Percentiles rank a stretch among this genome's conserved stretches.
phyloP scores from a whole-genome alignment of 2,888 invertebrate genomes.

The Halictus ligatus region DNA sequence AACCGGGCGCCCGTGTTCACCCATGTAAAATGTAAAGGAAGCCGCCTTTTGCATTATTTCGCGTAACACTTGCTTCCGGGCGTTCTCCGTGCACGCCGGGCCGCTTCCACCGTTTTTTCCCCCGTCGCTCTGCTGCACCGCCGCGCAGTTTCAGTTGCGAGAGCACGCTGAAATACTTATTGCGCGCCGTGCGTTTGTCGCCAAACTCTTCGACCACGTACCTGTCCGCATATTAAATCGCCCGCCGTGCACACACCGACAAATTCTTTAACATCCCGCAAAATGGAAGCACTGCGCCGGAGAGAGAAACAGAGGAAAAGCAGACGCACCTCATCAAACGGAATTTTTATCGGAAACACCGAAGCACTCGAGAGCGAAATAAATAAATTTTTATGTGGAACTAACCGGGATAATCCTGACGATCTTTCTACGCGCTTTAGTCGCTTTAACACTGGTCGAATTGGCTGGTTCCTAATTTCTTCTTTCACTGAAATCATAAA shows the following conservation, averaged over 20 bases:
- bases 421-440: no score
- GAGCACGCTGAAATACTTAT: constrained; percentile 64
- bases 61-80: constrained; percentile 50
- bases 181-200: constrained; percentile 6
- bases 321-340: neutral
- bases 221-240: constrained; percentile 30
- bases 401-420: neutral
- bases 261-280: constrained; percentile 8
- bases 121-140: neutral
- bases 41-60: constrained; percentile 67
- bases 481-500: no score
- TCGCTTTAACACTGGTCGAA: no score
- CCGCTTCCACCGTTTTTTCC: constrained; percentile 16
- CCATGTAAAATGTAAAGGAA: constrained; percentile 72
- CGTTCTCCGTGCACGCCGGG: constrained; percentile 29
- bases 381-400: neutral
- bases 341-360: neutral
- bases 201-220: constrained; percentile 8
- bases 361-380: neutral
- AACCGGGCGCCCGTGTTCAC: constrained; percentile 40
- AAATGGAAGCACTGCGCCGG: neutral
- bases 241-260: neutral
- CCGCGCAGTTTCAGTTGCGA: neutral
- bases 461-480: no score
- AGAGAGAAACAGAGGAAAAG: neutral